Base-by-base conservation (phyloP, 2,797 vertebrate genomes). In the Fundulus diaphanus region DNA sequence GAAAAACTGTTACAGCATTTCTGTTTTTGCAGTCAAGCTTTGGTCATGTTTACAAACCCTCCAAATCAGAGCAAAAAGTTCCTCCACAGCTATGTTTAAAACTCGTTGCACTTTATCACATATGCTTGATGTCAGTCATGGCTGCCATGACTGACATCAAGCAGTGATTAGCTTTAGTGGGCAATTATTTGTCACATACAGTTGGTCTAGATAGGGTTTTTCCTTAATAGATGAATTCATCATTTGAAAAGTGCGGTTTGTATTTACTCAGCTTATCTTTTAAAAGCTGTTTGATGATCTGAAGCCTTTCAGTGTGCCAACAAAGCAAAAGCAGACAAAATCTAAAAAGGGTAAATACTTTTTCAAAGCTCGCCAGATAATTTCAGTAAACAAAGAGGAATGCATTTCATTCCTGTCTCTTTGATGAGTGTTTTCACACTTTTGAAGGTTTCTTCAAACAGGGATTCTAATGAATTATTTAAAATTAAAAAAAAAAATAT, bases 401-500 rank as follows among this genome's bases (percentile, higher is more conserved):
- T 54, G 56, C 68, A 77, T 86, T 89, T 48, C 33, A 46, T 91
- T 88, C 44, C 59, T n/a, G 61, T 87, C 83, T 90, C 61, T 88
- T 90, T 85, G 73, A 85, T 77, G 75, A 79, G 84, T 75, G 35
- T 79, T 88, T 92, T 90, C 74, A 77, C 68, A 82, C 70, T 88
- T 88, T 86, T 79, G 63, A 85, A 73, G 70, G 73, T 82, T 89
- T 89, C 75, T 86, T 87, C 81, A 87, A 88, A 88, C 87, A 85
- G 90, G 90, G 90, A 93, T 91, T 90, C 79, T 85, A 88, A 90
- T 70, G 61, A 90, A 88, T 79, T 87, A 68, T 76, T 80, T 82
- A 82, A 87, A 91, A 89, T 88, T 48, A 42, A 73, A 65, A 70
- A 76, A 70, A 59, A 78, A 68, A 81, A 80, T 4, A 8, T 86